Percentiles rank a stretch among this genome's conserved stretches.
phyloP scores from a whole-genome alignment of 2,797 vertebrate genomes.

The Peromyscus melanophrys region DNA sequence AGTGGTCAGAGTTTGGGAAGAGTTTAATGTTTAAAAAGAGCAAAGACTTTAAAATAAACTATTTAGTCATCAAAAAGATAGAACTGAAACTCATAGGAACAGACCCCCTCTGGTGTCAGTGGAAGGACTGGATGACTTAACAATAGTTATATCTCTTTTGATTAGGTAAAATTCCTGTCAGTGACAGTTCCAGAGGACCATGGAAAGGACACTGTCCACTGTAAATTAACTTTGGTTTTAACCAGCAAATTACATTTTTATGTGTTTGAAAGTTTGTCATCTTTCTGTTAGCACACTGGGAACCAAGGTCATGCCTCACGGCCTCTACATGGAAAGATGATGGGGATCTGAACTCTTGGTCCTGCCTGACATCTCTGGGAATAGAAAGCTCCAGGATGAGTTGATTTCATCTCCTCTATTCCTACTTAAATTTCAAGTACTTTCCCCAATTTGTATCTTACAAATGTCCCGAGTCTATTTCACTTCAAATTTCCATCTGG shows the following conservation, averaged over 20 bases:
- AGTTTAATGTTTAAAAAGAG: constrained; percentile 37
- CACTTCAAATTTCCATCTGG: neutral
- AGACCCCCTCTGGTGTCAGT: neutral
- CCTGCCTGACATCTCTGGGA: neutral
- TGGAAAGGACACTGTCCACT: neutral
- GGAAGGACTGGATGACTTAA: neutral
- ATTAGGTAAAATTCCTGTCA: neutral
- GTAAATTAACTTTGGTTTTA: neutral
- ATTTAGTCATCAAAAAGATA: neutral
- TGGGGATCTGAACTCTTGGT: neutral
- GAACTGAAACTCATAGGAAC: neutral
- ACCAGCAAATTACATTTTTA: neutral
- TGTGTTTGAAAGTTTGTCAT: neutral
- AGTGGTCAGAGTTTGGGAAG: neutral
- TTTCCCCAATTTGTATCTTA: neutral
- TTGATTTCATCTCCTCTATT: neutral
- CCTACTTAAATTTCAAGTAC: neutral
- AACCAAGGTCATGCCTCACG: neutral
- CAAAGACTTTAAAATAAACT: neutral
- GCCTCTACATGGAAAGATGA: neutral
- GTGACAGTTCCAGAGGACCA: neutral
- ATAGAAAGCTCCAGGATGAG: neutral
- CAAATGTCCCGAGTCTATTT: neutral
- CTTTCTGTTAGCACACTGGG: neutral
- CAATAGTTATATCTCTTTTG: neutral